Conservation (phyloP, 2,113 vertebrate genomes). For the Poeciliopsis turrubarensis region DNA sequence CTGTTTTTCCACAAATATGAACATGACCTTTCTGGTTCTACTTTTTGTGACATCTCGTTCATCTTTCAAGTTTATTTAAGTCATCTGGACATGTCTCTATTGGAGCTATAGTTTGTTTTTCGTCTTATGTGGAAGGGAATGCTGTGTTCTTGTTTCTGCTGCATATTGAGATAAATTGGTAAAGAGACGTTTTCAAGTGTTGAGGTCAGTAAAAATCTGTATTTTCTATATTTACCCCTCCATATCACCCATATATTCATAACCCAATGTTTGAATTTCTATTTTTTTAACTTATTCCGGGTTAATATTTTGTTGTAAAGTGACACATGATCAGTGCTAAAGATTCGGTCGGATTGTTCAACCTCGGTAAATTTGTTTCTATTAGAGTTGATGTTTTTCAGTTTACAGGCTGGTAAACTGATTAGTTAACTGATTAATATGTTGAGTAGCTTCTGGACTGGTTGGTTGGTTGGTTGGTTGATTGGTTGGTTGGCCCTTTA, state of each 20-base stretch:
- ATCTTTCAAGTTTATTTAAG: background rate
- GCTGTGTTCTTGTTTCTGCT: background rate
- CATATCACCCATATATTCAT: too few relatives aligned
- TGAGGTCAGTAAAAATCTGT: too few relatives aligned
- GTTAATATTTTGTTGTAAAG: too few relatives aligned
- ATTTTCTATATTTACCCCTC: too few relatives aligned
- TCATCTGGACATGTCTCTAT: background rate
- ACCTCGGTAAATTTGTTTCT: too few relatives aligned
- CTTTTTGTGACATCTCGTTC: background rate
- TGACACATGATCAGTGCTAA: too few relatives aligned
- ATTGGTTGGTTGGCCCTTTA: background rate
- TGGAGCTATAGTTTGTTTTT: background rate
- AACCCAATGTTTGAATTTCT: too few relatives aligned
- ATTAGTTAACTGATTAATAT: background rate
- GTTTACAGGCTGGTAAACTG: background rate
- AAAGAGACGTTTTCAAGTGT: background rate
- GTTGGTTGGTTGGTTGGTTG: background rate
- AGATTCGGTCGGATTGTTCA: too few relatives aligned
- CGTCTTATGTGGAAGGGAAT: background rate
- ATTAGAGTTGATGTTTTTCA: background rate
- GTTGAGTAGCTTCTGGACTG: background rate
- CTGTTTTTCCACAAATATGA: background rate
- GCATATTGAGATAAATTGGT: background rate
- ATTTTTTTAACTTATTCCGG: too few relatives aligned
- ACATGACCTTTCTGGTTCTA: background rate